Evolutionary conservation across 2,797 vertebrate genomes (phyloP).

Genomic region (Cyclura pinguis): DNA sequence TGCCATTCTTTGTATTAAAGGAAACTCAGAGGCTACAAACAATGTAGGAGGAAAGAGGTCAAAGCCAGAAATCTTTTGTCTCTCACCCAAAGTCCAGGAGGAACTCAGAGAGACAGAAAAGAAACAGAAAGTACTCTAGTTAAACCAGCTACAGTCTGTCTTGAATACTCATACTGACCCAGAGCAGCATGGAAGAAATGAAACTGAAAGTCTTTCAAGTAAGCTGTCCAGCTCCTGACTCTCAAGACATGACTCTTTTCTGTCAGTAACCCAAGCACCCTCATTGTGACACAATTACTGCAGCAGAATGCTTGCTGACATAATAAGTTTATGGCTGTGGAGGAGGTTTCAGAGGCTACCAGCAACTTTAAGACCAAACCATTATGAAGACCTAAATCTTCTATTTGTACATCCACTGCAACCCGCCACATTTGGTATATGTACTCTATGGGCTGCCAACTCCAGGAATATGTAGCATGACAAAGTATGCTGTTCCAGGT

Average conservation of each 20-base stretch:
- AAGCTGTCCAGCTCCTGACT: neutral
- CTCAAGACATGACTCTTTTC: neutral
- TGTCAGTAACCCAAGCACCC: constrained; percentile 10
- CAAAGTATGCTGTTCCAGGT: constrained; percentile 41
- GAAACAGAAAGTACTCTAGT: constrained; percentile 11
- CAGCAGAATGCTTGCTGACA: constrained; percentile 34
- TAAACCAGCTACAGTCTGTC: neutral
- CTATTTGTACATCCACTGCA: neutral
- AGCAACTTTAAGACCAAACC: constrained; percentile 23
- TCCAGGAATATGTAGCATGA: constrained; percentile 39
- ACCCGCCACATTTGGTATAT: constrained; percentile 30
- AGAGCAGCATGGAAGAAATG: neutral
- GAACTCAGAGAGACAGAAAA: neutral
- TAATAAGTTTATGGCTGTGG: constrained; percentile 23
- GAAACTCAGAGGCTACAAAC: neutral
- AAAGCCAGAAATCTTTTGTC: constrained; percentile 3
- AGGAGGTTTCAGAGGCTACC: constrained; percentile 13
- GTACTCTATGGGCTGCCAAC: constrained; percentile 22
- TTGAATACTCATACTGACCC: neutral
- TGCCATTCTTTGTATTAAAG: neutral
- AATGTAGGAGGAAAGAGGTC: neutral
- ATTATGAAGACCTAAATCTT: constrained; percentile 25
- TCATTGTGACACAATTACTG: constrained; percentile 30
- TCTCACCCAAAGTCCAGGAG: constrained; percentile 6
- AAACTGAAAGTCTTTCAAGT: constrained; percentile 16